Base-by-base conservation (phyloP, 2,888 invertebrate species). In the Mythimna ferrago region DNA sequence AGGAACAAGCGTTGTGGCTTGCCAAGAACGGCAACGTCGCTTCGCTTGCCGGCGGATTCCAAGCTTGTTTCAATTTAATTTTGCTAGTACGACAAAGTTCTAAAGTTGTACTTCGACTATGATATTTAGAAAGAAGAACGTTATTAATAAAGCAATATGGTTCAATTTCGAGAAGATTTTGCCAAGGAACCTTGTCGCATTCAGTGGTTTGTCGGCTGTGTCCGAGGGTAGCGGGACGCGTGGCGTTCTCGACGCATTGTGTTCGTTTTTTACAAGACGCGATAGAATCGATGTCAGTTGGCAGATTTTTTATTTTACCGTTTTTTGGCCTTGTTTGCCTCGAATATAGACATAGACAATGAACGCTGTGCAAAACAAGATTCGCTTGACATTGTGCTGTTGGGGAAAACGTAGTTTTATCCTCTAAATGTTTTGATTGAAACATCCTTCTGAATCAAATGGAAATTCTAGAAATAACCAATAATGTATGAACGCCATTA, bases 201-300 rank as follows among this genome's bases (percentile, higher is more conserved):
- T 91, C 82, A 83, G 61, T 11, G 41, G 66, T 76, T 74, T 73
- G 77, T 83, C 77, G 83, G 85, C 86, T 89, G 84, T 76, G 82
- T 80, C 87, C 82, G 94, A 95, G 95, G 96, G 95, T 95, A 93
- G 95, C 95, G 95, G 94, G 94, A 93, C 95, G 95, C 89, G 92
- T 91, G 90, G 89, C 91, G 91, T 90, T 89, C 89, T 90, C 90
- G 90, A 90, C 92, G 94, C 94, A 94, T 94, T 94, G 95, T 94
- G 90, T 94, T 93, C 92, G 93, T 95, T 96, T 96, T 95, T 94
- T 92, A 86, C 88, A 90, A 91, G 83, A 85, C 86, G 89, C 92
- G 93, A 93, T 95, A 95, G 95, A 96, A 96, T 95, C 93, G 95
- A 96, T 95, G 96, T 95, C 96, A 96, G 96, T 96, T 96, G 95